Conservation (phyloP, 1,140 invertebrate species). For the Elymnias hypermnestra region DNA sequence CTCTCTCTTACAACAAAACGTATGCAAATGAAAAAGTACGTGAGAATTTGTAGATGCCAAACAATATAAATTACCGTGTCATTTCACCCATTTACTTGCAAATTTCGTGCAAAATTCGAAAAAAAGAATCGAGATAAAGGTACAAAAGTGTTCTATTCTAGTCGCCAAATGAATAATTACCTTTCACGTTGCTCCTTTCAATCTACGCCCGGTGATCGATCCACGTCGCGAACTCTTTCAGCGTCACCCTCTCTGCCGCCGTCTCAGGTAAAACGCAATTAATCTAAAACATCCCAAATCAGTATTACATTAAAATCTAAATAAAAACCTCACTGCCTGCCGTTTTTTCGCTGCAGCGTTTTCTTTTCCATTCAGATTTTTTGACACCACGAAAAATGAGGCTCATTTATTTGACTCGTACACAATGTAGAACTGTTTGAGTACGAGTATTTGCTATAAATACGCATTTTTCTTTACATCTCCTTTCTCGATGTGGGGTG, state of each 20-base stretch:
- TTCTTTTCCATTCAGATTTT: slow-evolving; percentile 75
- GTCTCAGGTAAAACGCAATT: slow-evolving; percentile 70
- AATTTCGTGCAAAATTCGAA: slow-evolving; percentile 70
- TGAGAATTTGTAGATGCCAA: slow-evolving; percentile 54
- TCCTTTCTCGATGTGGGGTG: slow-evolving; percentile 69
- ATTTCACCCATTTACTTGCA: slow-evolving; percentile 70
- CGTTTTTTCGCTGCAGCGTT: slow-evolving; percentile 68
- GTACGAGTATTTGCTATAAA: slow-evolving; percentile 76
- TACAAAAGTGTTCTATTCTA: slow-evolving; percentile 75
- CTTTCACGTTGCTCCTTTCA: slow-evolving; percentile 73
- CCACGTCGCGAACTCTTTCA: slow-evolving; percentile 72
- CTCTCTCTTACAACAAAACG: too few species aligned
- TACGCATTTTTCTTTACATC: slow-evolving; percentile 75
- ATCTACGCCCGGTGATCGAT: slow-evolving; percentile 68
- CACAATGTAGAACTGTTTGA: slow-evolving; percentile 75
- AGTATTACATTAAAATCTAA: slow-evolving; percentile 74
- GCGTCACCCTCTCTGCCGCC: slow-evolving; percentile 59
- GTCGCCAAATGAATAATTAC: slow-evolving; percentile 75
- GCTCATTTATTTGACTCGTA: slow-evolving; percentile 75
- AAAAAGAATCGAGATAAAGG: slow-evolving; percentile 71
- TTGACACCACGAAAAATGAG: slow-evolving; percentile 75
- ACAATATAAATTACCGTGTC: slow-evolving; percentile 68
- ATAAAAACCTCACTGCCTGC: slow-evolving; percentile 64
- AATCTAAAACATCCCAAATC: slow-evolving; percentile 74
- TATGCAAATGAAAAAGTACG: slow-evolving; percentile 15